Base-by-base conservation (phyloP, 2,888 invertebrate species). In the Synergus itoensis region DNA sequence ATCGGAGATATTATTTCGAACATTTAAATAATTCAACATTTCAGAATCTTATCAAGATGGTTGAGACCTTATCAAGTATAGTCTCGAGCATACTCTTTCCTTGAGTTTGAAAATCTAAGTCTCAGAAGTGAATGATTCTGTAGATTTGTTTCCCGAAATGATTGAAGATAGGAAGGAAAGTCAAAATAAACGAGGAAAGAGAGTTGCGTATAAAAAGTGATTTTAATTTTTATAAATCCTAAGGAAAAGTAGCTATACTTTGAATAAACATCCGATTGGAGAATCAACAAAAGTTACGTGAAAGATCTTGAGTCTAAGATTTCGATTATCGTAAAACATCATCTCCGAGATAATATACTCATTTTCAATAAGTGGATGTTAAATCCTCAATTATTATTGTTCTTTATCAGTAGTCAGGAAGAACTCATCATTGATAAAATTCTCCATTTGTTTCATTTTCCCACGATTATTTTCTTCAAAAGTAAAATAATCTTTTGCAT, bases 21-120 rank as follows among this genome's bases (percentile, higher is more conserved):
- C 36, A n/a, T 53, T 53, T 53, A 36, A 21, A 28, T 36, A n/a
- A 73, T n/a, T n/a, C 16, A 53, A 53, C 73, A 73, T 73, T 73
- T 40, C n/a, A 73, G 28, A 60, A 12, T 60, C 60, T n/a, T 12
- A 60, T 21, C 11, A 60, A 60, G 4, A 60, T 21, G 12, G 3
- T 21, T 21, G 9, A 8, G 1, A 9, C 9, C 9, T 60, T 60
- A 12, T 60, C 21, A 21, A 60, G 3, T 2, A n/a, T n/a, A n/a
- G n/a, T 1, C 1, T 21, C 1, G 2, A 18, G 18, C 12, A 21
- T 18, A 21, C 8, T 21, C 60, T 4, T 11, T 9, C 21, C 9
- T 21, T 60, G 4, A 60, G 11, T 21, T 21, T 21, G 4, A 60
- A 36, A 21, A 60, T 60, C 21, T 60, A 21, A 4, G 21, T 21